A percentile compares a stretch with the other conserved stretches of the same genome.
phyloP scores from a whole-genome alignment of 2,888 invertebrate genomes.

The Phalangium opilio region DNA sequence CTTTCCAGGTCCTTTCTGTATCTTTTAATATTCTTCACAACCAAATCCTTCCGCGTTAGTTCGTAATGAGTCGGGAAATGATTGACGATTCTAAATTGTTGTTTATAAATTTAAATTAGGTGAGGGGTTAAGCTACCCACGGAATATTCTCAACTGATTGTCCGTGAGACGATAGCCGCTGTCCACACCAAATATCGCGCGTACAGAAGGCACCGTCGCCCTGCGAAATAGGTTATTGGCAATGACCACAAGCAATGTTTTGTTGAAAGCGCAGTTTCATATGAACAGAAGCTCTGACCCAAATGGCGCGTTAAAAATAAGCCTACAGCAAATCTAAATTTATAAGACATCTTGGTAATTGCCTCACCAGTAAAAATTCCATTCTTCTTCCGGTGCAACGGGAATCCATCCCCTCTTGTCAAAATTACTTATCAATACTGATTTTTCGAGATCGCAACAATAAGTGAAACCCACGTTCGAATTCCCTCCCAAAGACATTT shows the following conservation, averaged over 20 bases:
- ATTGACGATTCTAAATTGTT: conserved; percentile 64
- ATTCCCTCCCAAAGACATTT: too few species aligned
- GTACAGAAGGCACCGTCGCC: conserved; percentile 80
- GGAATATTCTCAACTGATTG: conserved; percentile 67
- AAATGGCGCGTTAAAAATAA: too few species aligned
- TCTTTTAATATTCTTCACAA: conserved; percentile 89
- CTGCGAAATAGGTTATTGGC: conserved; percentile 27
- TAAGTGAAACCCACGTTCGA: conserved; percentile 28
- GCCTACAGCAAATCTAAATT: too few species aligned
- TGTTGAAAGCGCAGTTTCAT: neutral
- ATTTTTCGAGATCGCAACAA: conserved; percentile 84
- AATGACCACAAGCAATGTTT: too few species aligned
- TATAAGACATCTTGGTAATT: too few species aligned
- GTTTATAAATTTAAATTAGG: too few species aligned
- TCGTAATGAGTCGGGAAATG: conserved; percentile 95
- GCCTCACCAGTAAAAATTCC: conserved; percentile 81
- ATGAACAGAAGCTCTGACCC: too few species aligned
- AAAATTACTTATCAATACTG: conserved; percentile 78
- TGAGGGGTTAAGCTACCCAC: too few species aligned
- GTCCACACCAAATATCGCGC: conserved; percentile 79
- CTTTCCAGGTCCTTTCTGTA: conserved; percentile 84
- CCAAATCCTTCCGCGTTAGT: conserved; percentile 80
- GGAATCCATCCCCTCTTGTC: conserved; percentile 77
- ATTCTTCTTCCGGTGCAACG: conserved; percentile 76
- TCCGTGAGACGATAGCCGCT: conserved; percentile 81